Evolutionary conservation across 2,888 invertebrate species (phyloP), one percentile per base, ranked within the genome.

Genomic region (Lycaena phlaeas): DNA sequence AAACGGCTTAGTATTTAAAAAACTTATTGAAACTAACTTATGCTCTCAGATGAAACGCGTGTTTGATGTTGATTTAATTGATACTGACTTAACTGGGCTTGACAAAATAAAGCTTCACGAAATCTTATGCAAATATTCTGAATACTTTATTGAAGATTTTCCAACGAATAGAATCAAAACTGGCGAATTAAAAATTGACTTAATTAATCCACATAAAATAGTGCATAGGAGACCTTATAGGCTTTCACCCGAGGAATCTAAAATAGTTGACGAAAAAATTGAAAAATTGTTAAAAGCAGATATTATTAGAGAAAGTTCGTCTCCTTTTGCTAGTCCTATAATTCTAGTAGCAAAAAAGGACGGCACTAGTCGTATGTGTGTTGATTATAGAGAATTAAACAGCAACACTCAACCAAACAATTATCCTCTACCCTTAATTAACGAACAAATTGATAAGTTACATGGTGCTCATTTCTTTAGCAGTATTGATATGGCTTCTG

Each of bases 281-380:
- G n/a, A n/a, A n/a, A n/a, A n/a, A n/a, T n/a, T n/a, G n/a, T n/a
- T n/a, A 1, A 45, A 55, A 2, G 39, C 54, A 6, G 45, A 48
- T 1, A 57, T 59, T 4, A 47, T 59, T 2, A 46, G 53, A 1
- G 48, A 51, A 38, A 54, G 55, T 10, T 31, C 47, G 0, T 56
- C 57, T 0, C 48, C 54, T 0, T 59, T 53, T 40, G 54, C 57
- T 0, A 58, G 57, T 18, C 56, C 55, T 0, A 54, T 59, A 17
- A 3, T 18, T 3, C 18, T 18, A 18, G 18, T 18, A 18, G 5
- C 3, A 18, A 18, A 18, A 18, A 3, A 34, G 48, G 17, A 27
- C 26, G 40, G 40, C n/a, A n/a, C n/a, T n/a, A n/a, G n/a, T n/a
- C n/a, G n/a, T n/a, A n/a, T n/a, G n/a, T n/a, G n/a, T n/a, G n/a